Base-by-base conservation (phyloP, 64 coral and sea anemone genomes). In the Exaiptasia diaphana region DNA sequence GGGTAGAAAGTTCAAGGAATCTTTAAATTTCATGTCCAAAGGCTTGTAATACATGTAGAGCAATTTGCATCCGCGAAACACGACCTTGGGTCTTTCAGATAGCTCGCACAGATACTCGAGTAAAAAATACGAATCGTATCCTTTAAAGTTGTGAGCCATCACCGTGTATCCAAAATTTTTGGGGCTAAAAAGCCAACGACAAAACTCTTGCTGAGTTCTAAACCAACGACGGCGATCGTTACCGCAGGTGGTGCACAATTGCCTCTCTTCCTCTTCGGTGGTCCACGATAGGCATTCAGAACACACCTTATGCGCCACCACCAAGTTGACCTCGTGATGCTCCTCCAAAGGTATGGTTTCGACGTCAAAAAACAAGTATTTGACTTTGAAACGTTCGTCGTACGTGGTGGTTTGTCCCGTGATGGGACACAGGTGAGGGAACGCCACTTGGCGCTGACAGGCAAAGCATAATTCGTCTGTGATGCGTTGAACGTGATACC, bases 351-450 rank as follows among this genome's bases (percentile, higher is more conserved):
- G 68, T 18, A 44, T 20, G 17, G 41, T 64, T 70, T 88, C 85
- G 72, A 80, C 71, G 36, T 88, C 76, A 18, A 80, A 88, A 50
- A 80, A 88, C 0, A 80, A 2, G n/a, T n/a, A n/a, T n/a, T n/a
- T n/a, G n/a, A n/a, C n/a, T n/a, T n/a, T n/a, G n/a, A n/a, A n/a
- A n/a, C n/a, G n/a, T n/a, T n/a, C n/a, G n/a, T n/a, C n/a, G n/a
- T n/a, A n/a, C n/a, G n/a, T n/a, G n/a, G n/a, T n/a, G n/a, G n/a
- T n/a, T n/a, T n/a, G n/a, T n/a, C n/a, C n/a, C n/a, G n/a, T n/a
- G n/a, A n/a, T n/a, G n/a, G n/a, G n/a, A n/a, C n/a, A n/a, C n/a
- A n/a, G n/a, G n/a, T n/a, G n/a, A n/a, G n/a, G n/a, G n/a, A n/a
- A n/a, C n/a, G n/a, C n/a, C n/a, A n/a, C n/a, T n/a, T n/a, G n/a